phyloP scores from a whole-genome alignment of 1,140 invertebrate species.

The Bombus turneri region DNA sequence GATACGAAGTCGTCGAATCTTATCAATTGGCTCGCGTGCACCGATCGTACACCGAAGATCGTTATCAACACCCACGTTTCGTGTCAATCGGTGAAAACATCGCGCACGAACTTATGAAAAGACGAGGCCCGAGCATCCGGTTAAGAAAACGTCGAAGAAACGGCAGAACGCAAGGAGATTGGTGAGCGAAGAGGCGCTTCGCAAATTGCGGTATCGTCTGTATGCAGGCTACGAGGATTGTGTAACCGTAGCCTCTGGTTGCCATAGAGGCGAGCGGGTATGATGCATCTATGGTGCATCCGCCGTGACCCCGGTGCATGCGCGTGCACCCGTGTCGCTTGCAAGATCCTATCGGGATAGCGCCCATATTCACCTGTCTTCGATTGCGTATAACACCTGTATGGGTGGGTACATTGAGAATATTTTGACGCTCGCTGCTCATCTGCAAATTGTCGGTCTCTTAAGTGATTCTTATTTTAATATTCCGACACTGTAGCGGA shows the following conservation, averaged over 20 bases:
- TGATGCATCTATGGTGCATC: conserved; percentile 63
- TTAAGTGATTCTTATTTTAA: too few relatives aligned
- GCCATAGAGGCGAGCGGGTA: conserved; percentile 32
- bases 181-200: not conserved
- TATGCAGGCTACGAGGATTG: conserved; percentile 38
- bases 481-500: too few relatives aligned
- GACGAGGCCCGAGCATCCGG: conserved; percentile 19
- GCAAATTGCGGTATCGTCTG: conserved; percentile 41
- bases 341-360: conserved; percentile 52
- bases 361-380: conserved; percentile 45
- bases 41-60: not conserved
- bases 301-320: conserved; percentile 63
- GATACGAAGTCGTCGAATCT: not conserved
- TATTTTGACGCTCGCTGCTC: too few relatives aligned
- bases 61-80: conserved; percentile 6
- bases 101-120: conserved; percentile 26
- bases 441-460: not conserved
- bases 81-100: conserved; percentile 39
- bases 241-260: conserved; percentile 50
- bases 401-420: not conserved
- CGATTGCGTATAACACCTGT: conserved; percentile 28
- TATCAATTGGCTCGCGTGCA: conserved; percentile 12
- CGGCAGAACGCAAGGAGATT: not conserved
- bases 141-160: not conserved
- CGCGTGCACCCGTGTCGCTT: conserved; percentile 51